Base-by-base conservation (phyloP, 2,797 vertebrate genomes). In the Cynopterus sphinx region DNA sequence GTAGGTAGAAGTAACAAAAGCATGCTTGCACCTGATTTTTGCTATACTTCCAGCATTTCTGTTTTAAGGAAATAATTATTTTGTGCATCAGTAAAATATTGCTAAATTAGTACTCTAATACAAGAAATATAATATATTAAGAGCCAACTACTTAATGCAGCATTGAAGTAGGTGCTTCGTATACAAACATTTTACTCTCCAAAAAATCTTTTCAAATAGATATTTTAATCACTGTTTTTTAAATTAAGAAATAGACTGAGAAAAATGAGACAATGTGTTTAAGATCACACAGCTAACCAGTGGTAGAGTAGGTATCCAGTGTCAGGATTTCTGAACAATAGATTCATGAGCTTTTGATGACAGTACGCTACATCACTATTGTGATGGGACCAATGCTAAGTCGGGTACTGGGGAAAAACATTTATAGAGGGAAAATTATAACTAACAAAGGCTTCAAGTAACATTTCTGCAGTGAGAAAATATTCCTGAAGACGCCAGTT, bases 141-240 rank as follows among this genome's bases (percentile, higher is more conserved):
- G 41, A 22, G 6, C 4, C 9, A 4, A 70, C 67, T 68, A 81
- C 39, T 91, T 70, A 78, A 68, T 28, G 11, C 3, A 61, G 12
- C 24, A 51, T 4, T n/a, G 3, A 63, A 49, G 28, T 57, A 57
- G 17, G 2, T 36, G 10, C 5, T 87, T 92, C 73, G 59, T 2
- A 43, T 77, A 41, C 2, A 82, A 70, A 46, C 2, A 74, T 59
- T 71, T 91, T 89, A 46, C 83, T 19, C 22, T 78, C 26, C 65
- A 82, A 67, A 53, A 53, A 79, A 51, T 83, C 43, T 19, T 87
- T 87, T 6, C 53, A 93, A 43, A 10, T 71, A 90, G 10, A 0
- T 75, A 74, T 51, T 83, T 90, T 94, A 41, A 55, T 53, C 13
- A 86, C 7, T 1, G 16, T 55, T 22, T 87, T 94, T 92, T 33